Conservation (phyloP, 2,113 vertebrate species). For the Phaethon lepturus region DNA sequence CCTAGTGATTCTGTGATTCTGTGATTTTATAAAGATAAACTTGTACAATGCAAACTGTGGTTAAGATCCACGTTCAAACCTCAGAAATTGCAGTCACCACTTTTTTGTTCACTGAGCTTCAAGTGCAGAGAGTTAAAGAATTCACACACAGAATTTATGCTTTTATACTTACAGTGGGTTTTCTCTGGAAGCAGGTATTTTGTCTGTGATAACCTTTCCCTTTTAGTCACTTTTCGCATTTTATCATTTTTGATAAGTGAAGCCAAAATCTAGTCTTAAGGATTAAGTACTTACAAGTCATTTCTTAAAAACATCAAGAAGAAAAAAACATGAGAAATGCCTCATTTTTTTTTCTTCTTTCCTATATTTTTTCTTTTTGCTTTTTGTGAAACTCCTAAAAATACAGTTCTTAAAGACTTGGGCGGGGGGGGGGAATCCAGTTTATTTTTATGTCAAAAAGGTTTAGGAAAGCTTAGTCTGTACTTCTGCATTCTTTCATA, state of each 20-base stretch:
- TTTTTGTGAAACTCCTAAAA: not conserved
- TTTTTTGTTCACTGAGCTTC: not conserved
- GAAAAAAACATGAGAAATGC: not conserved
- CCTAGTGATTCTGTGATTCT: too few species aligned
- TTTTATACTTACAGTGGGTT: not conserved
- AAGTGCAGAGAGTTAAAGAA: not conserved
- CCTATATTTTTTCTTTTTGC: not conserved
- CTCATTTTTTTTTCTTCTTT: too few species aligned
- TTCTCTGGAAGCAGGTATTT: not conserved
- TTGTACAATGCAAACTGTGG: not conserved
- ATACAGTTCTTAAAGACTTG: not conserved
- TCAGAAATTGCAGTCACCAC: not conserved
- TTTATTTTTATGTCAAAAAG: not conserved
- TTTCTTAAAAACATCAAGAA: not conserved
- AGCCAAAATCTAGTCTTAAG: not conserved
- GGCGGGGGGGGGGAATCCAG: not conserved
- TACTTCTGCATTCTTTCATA: not conserved
- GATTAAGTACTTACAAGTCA: not conserved
- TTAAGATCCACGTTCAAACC: not conserved
- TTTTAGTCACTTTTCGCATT: not conserved
- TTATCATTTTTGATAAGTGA: not conserved
- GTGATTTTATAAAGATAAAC: not conserved
- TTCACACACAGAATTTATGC: not conserved
- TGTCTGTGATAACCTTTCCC: not conserved
- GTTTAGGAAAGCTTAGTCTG: not conserved